phyloP scores from a whole-genome alignment of 1,140 invertebrate species.

The Pristionchus pacificus region DNA sequence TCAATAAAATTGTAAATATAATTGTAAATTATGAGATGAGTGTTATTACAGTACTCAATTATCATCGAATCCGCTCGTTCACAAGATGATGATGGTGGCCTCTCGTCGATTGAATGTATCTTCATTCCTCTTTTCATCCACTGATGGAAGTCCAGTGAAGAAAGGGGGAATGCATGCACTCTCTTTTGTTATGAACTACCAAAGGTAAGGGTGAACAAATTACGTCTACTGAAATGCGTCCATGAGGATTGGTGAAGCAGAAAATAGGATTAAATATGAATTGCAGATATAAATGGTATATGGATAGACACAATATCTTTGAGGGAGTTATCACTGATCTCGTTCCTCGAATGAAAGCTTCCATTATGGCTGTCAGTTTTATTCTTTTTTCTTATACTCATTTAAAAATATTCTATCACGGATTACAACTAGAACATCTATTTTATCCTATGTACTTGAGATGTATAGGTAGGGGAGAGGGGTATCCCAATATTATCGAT shows the following conservation, averaged over 20 bases:
- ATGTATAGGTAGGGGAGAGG: not conserved
- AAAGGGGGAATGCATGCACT: slow-evolving; percentile 33
- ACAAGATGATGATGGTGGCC: slow-evolving; percentile 33
- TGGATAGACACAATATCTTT: slow-evolving; percentile 30
- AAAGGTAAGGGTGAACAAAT: slow-evolving; percentile 19
- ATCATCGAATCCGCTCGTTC: slow-evolving; percentile 32
- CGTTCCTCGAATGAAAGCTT: slow-evolving; percentile 34
- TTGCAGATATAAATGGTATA: slow-evolving; percentile 32
- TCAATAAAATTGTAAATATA: no score
- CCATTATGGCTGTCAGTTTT: slow-evolving; percentile 20
- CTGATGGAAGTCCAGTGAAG: slow-evolving; percentile 6
- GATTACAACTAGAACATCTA: no score
- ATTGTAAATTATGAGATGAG: not conserved
- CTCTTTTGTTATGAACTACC: slow-evolving; percentile 22
- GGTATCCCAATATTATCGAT: no score
- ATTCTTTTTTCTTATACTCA: slow-evolving; percentile 5
- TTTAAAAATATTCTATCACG: no score
- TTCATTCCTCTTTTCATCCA: slow-evolving; percentile 32
- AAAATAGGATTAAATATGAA: not conserved
- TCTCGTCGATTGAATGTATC: slow-evolving; percentile 15
- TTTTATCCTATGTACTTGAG: not conserved
- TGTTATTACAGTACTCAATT: slow-evolving; percentile 29
- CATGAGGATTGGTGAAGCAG: not conserved
- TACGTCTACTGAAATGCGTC: not conserved
- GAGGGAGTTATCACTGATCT: slow-evolving; percentile 26